Evolutionary conservation across 2,797 vertebrate genomes (phyloP).

Genomic region (Heteromormyrus szaboi): DNA sequence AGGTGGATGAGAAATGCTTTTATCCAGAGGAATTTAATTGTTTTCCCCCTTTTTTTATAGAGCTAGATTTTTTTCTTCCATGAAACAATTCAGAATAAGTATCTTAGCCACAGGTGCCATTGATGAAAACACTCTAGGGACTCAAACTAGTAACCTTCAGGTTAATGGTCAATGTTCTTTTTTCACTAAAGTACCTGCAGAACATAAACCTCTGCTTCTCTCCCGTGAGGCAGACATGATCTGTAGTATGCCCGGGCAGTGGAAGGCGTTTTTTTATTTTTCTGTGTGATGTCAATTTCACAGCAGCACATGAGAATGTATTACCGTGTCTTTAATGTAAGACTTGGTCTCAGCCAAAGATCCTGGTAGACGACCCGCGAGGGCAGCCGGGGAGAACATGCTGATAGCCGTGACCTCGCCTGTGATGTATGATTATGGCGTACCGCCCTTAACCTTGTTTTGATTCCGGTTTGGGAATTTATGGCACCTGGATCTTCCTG

Average conservation of each 20-base stretch:
- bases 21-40: background rate
- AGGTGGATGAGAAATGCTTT: constrained; percentile 2
- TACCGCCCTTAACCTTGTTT: constrained; percentile 54
- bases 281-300: background rate
- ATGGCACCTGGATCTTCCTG: constrained; percentile 47
- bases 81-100: background rate
- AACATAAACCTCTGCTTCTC: background rate
- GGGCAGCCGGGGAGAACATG: constrained; percentile 12
- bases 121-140: background rate
- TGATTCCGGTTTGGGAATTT: constrained; percentile 62
- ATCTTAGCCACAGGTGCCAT: background rate
- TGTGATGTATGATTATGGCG: constrained; percentile 42
- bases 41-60: background rate
- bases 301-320: background rate
- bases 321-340: constrained; percentile 7
- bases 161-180: background rate
- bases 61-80: background rate
- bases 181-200: background rate
- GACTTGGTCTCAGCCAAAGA: background rate
- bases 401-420: constrained; percentile 30
- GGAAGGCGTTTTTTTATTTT: background rate
- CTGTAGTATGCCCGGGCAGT: background rate
- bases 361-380: background rate
- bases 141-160: background rate
- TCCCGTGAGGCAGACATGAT: background rate